Percentiles rank a stretch among this genome's conserved stretches.
These are phyloP conservation scores for Lucifuga dentata DNA, from an alignment of 2,113 vertebrate species.

Conservation along the genomic window DNA sequence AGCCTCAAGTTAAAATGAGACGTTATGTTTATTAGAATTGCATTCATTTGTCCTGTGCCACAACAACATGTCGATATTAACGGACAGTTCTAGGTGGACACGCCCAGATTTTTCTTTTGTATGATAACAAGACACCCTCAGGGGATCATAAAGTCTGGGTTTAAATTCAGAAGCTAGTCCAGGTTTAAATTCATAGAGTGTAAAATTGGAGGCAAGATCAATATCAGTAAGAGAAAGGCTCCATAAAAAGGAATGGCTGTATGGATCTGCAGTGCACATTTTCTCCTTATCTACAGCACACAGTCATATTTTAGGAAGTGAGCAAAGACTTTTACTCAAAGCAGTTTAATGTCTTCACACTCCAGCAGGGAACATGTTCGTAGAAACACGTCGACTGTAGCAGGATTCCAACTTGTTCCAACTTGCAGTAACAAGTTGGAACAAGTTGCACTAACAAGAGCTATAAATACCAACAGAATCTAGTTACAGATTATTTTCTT, in stretches of 20 bases:
- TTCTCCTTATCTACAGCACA: conserved; percentile 7
- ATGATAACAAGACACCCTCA: conserved; percentile 51
- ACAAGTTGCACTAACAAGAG: too few relatives aligned
- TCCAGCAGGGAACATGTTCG: not conserved
- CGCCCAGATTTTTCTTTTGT: not conserved
- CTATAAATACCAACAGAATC: too few relatives aligned
- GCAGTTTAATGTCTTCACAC: not conserved
- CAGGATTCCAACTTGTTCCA: too few relatives aligned
- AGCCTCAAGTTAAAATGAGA: conserved; percentile 31
- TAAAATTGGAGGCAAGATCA: conserved; percentile 63
- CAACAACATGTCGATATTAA: conserved; percentile 23
- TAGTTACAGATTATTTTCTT: too few relatives aligned
- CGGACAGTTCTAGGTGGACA: not conserved
- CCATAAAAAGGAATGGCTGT: conserved; percentile 27
- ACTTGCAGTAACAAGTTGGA: too few relatives aligned
- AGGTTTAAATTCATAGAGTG: conserved; percentile 46
- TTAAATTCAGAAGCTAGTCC: conserved; percentile 7
- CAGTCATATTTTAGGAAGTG: not conserved
- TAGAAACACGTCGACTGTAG: too few relatives aligned
- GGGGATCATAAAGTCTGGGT: conserved; percentile 46
- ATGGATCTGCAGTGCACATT: conserved; percentile 18
- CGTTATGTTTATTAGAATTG: conserved; percentile 23
- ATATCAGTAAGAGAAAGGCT: conserved; percentile 55
- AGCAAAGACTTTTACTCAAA: not conserved
- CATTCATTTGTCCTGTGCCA: conserved; percentile 18